Conservation (phyloP, 2,888 invertebrate genomes). For the Drosophila limbata region DNA sequence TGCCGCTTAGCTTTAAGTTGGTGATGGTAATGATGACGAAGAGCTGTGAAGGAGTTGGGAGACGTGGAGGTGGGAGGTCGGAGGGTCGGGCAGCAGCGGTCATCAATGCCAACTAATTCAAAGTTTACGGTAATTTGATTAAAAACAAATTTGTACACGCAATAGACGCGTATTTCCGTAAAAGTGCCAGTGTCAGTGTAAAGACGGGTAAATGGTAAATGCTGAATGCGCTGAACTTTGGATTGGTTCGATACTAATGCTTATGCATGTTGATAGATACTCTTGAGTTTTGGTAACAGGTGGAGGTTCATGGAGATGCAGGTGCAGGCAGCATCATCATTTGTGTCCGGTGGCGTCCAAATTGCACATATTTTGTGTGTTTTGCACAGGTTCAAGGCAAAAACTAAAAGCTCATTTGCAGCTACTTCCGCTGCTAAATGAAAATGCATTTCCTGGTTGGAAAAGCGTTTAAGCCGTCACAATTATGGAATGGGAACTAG, state of each 20-base stretch:
- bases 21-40: not conserved
- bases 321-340: not conserved
- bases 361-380: slow-evolving; percentile 4
- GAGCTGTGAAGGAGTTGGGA: not conserved
- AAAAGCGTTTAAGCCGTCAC: slow-evolving; percentile 64
- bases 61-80: not conserved
- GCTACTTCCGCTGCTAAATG: slow-evolving; percentile 83
- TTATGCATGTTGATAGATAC: slow-evolving; percentile 22
- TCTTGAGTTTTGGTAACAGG: slow-evolving; percentile 39
- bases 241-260: slow-evolving; percentile 26
- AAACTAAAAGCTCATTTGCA: slow-evolving; percentile 85
- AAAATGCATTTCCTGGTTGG: slow-evolving; percentile 84
- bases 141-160: slow-evolving; percentile 60
- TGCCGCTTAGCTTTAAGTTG: not conserved
- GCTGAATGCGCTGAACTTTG: not conserved
- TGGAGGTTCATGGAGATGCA: slow-evolving; percentile 1
- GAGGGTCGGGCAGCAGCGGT: not conserved
- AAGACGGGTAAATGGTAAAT: too few relatives aligned
- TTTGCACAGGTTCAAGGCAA: slow-evolving; percentile 38
- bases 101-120: slow-evolving; percentile 38
- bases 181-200: not conserved
- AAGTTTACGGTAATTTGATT: slow-evolving; percentile 55
- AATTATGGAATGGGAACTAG: slow-evolving; percentile 29
- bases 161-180: slow-evolving; percentile 78
- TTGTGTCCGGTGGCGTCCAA: not conserved